Percentiles rank a stretch among this genome's conserved stretches.
phyloP scores from a whole-genome alignment of 2,797 vertebrate genomes.

The Sarcoramphus papa region DNA sequence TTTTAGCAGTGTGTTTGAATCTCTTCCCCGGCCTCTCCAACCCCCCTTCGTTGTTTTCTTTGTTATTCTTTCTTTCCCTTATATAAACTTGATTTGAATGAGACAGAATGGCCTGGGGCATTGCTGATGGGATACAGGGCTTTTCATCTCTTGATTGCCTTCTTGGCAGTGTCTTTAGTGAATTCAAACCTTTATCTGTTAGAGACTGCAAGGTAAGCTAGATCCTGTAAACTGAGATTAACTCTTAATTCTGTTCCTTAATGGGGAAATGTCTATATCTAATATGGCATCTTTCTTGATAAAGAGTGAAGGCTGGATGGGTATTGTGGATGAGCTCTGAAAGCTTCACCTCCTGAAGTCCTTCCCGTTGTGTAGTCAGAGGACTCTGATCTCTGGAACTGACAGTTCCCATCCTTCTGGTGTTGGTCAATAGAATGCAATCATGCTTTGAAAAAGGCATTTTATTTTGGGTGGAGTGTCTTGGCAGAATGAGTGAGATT shows the following conservation, averaged over 20 bases:
- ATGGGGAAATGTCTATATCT: not conserved
- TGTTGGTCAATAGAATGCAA: not conserved
- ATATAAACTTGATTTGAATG: not conserved
- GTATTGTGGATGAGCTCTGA: not conserved
- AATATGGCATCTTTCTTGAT: not conserved
- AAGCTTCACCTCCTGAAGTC: not conserved
- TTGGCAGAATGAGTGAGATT: not conserved
- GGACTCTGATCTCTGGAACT: not conserved
- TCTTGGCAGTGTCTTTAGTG: not conserved
- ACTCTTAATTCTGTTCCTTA: not conserved
- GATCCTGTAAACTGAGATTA: not conserved
- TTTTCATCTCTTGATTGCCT: conserved; percentile 18
- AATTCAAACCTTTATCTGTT: not conserved
- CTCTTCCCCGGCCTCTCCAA: not conserved
- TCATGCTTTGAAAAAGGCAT: not conserved
- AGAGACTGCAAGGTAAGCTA: not conserved
- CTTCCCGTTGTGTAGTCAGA: not conserved
- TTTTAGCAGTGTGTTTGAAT: not conserved
- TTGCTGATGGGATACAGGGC: not conserved
- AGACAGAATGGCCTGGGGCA: not conserved
- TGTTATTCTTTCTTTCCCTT: not conserved
- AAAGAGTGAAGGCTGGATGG: not conserved
- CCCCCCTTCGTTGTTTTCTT: not conserved
- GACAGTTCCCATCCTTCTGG: not conserved
- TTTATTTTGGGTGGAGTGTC: not conserved